phyloP scores from a whole-genome alignment of 2,888 invertebrate species.

The Phania funesta region DNA sequence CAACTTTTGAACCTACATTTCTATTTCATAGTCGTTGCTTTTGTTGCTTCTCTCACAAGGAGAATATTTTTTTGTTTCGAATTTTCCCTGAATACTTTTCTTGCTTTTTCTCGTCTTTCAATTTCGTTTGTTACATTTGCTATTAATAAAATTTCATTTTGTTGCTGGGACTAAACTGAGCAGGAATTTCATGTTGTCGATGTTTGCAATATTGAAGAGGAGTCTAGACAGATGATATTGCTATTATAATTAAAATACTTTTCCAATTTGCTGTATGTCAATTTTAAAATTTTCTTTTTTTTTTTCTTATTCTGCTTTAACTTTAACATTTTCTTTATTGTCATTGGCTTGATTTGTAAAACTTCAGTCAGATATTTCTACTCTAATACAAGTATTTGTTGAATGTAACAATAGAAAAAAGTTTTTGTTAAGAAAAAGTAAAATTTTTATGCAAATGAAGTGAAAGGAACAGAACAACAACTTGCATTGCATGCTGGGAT shows the following conservation, averaged over 20 bases:
- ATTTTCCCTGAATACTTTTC: not conserved
- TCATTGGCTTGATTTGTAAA: constrained; percentile 58
- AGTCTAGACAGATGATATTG: constrained; percentile 62
- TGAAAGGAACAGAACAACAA: not conserved
- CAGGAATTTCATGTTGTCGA: constrained; percentile 12
- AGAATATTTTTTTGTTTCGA: not conserved
- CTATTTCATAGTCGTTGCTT: no score
- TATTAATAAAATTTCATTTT: constrained; percentile 37
- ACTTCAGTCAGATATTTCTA: constrained; percentile 43
- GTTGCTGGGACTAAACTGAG: not conserved
- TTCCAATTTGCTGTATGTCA: constrained; percentile 62
- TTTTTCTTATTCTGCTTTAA: not conserved
- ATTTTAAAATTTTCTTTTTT: constrained; percentile 33
- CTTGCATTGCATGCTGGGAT: constrained; percentile 25
- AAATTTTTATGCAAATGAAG: constrained; percentile 61
- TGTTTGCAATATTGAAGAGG: constrained; percentile 22
- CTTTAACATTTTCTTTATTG: constrained; percentile 22
- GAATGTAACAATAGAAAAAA: constrained; percentile 30
- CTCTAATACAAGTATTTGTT: constrained; percentile 3
- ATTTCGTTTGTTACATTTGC: constrained; percentile 14
- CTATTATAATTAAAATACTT: constrained; percentile 68
- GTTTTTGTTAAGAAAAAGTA: constrained; percentile 29
- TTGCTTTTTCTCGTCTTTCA: not conserved
- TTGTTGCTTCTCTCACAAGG: not conserved
- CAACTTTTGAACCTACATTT: no score